phyloP scores from a whole-genome alignment of 2,797 vertebrate genomes.

The Gobionotothen gibberifrons region DNA sequence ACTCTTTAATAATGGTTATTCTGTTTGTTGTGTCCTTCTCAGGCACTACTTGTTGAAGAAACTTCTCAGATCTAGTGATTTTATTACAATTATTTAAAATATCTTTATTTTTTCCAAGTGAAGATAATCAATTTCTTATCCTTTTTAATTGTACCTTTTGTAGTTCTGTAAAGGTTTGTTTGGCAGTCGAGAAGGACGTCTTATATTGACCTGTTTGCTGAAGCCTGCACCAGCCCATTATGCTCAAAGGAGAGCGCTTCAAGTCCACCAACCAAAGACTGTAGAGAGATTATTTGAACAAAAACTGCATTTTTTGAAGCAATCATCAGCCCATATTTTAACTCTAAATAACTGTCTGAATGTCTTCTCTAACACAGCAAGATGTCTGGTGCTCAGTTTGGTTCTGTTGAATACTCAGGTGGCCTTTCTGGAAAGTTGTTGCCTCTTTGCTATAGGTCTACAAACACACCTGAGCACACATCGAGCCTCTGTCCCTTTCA shows the following conservation, averaged over 20 bases:
- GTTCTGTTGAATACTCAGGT: constrained; percentile 48
- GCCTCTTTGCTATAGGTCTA: constrained; percentile 25
- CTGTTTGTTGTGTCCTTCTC: constrained; percentile 64
- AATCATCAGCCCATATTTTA: constrained; percentile 11
- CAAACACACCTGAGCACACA: constrained; percentile 5
- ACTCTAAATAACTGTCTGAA: constrained; percentile 22
- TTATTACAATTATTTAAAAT: constrained; percentile 32
- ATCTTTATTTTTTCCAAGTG: constrained; percentile 65
- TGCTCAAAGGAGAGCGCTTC: constrained; percentile 32
- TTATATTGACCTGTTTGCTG: constrained; percentile 20
- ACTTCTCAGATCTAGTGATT: constrained; percentile 47
- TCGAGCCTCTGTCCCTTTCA: constrained; percentile 1
- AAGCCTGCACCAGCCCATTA: constrained; percentile 36
- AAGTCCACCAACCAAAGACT: constrained; percentile 70
- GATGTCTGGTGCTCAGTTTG: constrained; percentile 15
- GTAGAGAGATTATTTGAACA: constrained; percentile 8
- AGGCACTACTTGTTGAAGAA: constrained; percentile 82
- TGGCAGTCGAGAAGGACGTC: constrained; percentile 14
- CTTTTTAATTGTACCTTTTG: constrained; percentile 24
- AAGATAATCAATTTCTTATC: constrained; percentile 43
- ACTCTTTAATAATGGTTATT: constrained; percentile 38
- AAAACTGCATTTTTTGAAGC: background rate
- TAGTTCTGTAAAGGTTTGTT: constrained; percentile 22
- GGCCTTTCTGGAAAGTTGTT: constrained; percentile 47
- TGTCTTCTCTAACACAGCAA: constrained; percentile 32